A percentile compares a stretch with the other conserved stretches of the same genome.
These are phyloP conservation scores for Meloe dianella DNA, from an alignment of 2,888 invertebrate species.

Conservation along the genomic window DNA sequence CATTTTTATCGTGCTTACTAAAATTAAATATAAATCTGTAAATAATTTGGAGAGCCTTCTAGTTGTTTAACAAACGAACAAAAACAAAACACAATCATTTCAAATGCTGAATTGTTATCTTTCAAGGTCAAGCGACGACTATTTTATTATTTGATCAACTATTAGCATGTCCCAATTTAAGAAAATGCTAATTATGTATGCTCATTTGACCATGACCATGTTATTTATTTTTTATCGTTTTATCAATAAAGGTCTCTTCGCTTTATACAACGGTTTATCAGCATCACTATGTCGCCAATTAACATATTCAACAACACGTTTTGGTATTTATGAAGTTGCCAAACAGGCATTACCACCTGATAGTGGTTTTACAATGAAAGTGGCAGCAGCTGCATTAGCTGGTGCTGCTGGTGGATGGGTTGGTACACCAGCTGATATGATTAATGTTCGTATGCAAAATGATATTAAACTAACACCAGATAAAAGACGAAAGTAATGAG, in stretches of 20 bases:
- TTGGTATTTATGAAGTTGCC: slow-evolving; percentile 75
- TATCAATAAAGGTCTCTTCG: slow-evolving; percentile 66
- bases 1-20: too few relatives aligned
- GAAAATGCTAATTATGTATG: too few relatives aligned
- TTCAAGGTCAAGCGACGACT: too few relatives aligned
- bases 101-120: too few relatives aligned
- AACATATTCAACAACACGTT: slow-evolving; percentile 88
- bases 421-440: slow-evolving; percentile 94
- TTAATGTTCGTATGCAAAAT: slow-evolving; percentile 99
- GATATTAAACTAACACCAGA: slow-evolving; percentile 88
- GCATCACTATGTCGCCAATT: slow-evolving; percentile 91
- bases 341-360: slow-evolving; percentile 66
- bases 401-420: slow-evolving; percentile 91
- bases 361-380: slow-evolving; percentile 62
- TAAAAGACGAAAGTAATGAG: slow-evolving; percentile 88
- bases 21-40: too few relatives aligned
- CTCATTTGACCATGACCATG: too few relatives aligned
- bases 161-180: too few relatives aligned
- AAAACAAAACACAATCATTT: too few relatives aligned
- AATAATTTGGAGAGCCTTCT: too few relatives aligned
- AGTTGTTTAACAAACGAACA: too few relatives aligned
- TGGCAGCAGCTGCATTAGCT: slow-evolving; percentile 78
- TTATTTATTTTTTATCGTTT: background rate
- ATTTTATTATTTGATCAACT: too few relatives aligned
- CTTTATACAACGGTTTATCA: slow-evolving; percentile 92